Evolutionary conservation across 2,888 invertebrate species (phyloP), one percentile per base, ranked within the genome.

Genomic region (Melangyna quadrimaculata): DNA sequence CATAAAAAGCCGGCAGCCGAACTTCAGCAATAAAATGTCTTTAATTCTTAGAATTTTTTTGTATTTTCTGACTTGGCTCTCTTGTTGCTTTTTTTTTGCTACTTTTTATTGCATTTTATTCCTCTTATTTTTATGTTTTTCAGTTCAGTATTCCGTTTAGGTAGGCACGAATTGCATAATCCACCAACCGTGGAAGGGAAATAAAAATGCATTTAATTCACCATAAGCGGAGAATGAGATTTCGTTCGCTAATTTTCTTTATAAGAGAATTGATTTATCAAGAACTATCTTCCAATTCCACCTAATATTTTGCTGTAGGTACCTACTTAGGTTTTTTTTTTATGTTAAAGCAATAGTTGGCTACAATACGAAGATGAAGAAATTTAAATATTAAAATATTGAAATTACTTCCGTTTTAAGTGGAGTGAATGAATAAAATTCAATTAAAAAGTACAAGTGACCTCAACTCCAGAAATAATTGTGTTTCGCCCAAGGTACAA

Each of bases 21-120:
- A 61, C 10, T 61, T 61, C 2, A 40, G 22, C n/a, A 61, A 35
- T 37, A 24, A 61, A 61, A n/a, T 61, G 4, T 40, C 40, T 40
- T 24, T 27, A 40, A 40, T 61, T 61, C 61, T 61, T 5, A 61
- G 61, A 61, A 61, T 40, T 40, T 61, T 61, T 24, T 40, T 61
- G 40, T 24, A 61, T 24, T 27, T 40, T 40, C 40, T 40, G 24
- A 61, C 9, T 61, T 37, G 8, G 17, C 14, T 8, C 2, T 27
- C 0, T 27, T 55, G 1, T 53, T 27, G 0, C 3, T 27, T 53
- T 27, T 8, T n/a, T 27, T 3, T 53, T 55, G 0, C 14, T 29
- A 7, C 29, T 7, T 61, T 61, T 61, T 61, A 61, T 40, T 61
- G 17, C 57, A n/a, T 40, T 61, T 27, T 22, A 6, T 22, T 40